phyloP scores from a whole-genome alignment of 2,888 invertebrate species.

The Microchrysa polita region DNA sequence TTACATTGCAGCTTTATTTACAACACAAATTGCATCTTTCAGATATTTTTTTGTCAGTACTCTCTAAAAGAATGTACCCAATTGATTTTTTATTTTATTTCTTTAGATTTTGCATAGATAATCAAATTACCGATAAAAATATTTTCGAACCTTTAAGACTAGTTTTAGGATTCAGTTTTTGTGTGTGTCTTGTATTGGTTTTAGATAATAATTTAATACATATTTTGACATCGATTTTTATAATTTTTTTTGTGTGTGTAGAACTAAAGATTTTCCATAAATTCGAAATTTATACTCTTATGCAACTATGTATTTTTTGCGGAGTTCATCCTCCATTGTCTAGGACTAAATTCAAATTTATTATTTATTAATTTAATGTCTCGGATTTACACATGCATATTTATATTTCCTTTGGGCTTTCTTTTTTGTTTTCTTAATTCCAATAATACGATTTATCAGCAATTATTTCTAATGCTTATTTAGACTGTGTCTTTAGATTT shows the following conservation, averaged over 20 bases:
- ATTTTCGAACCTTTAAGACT: constrained; percentile 21
- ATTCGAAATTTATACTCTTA: constrained; percentile 15
- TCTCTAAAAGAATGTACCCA: too few species aligned
- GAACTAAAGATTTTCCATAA: constrained; percentile 6
- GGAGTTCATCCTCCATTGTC: too few species aligned
- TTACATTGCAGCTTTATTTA: too few species aligned
- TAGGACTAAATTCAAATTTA: not conserved
- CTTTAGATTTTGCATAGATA: too few species aligned
- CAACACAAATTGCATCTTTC: too few species aligned
- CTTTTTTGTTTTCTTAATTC: not conserved
- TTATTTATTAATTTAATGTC: not conserved
- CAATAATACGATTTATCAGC: too few species aligned
- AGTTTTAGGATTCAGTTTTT: constrained; percentile 25
- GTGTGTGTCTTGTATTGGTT: not conserved
- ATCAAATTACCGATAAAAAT: not conserved
- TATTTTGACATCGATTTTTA: not conserved
- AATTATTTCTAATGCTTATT: not conserved
- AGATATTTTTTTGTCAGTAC: too few species aligned
- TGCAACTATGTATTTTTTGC: not conserved
- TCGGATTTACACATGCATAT: too few species aligned
- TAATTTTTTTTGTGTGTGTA: not conserved
- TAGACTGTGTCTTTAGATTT: not conserved
- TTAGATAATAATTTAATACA: not conserved
- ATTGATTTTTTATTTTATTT: too few species aligned
- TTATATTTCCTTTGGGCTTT: not conserved